Base-by-base conservation (phyloP, 2,113 vertebrate genomes). In the Podilymbus podiceps region DNA sequence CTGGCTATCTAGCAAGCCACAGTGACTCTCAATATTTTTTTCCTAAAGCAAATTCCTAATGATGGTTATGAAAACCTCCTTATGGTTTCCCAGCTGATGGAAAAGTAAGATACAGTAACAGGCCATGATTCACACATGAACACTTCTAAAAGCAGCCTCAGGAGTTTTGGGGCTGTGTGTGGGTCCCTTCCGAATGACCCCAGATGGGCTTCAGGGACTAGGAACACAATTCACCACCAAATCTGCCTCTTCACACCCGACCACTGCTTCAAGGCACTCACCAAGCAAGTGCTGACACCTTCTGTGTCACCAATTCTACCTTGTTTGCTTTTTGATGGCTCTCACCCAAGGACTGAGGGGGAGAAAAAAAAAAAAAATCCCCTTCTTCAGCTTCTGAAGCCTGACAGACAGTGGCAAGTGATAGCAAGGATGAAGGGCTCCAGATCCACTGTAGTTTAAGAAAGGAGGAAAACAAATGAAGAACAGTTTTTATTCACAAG, bases 61-160 rank as follows among this genome's bases (percentile, higher is more conserved):
- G 94, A 95, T 87, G 92, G 84, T 89, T 93, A 64, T 93, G 94
- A 94, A 97, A 96, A 87, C 50, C 90, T 95, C 97, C 94, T 95
- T 93, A 87, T 91, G 92, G 49, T 38, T 85, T 87, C 77, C 74
- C 92, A 97, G 94, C 74, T 96, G 90, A 97, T 79, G 90, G 89
- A 66, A 46, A 69, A 86, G 47, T 12, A n/a, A 35, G 73, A 28
- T 3, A 20, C 40, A 81, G n/a, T 5, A 24, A 66, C 71, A 31
- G 84, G 35, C 83, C 53, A 6, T 24, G 80, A 78, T 30, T 94
- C 88, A 69, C 63, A 42, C 20, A 30, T 0, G 7, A 89, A 8
- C 33, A 1, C 16, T 93, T 72, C 69, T 33, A 27, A 60, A 53
- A 89, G 69, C 89, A 89, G 58, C 27, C 35, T 82, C 67, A 9